Evolutionary conservation across 2,113 vertebrate genomes (phyloP), one percentile per base, ranked within the genome.

Genomic region (Plotosus lineatus): DNA sequence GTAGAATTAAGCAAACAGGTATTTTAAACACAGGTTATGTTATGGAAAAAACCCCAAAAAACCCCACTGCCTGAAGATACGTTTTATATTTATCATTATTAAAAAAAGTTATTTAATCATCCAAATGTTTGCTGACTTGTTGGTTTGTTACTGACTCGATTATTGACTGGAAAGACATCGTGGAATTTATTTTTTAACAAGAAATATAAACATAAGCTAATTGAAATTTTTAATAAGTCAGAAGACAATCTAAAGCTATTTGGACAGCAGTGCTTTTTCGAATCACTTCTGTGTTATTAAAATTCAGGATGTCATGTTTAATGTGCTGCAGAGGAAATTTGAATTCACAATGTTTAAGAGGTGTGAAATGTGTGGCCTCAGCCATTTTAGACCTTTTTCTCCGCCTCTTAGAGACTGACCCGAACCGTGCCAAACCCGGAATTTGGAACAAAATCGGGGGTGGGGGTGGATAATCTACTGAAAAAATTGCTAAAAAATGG

Each of bases 291-390:
- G n/a, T n/a, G 23, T 44, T 69, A 26, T 90, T 89, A 77, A 77
- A 91, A 90, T 86, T 50, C 17, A 50, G 86, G 89, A 87, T 89
- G 90, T 90, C 85, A 86, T 89, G 90, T 89, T 88, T 87, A 89
- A 89, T 86, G 85, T 87, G 77, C 89, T 83, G 87, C 86, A 87
- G 89, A 92, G 91, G 91, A 92, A 92, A 92, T 93, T 90, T 91
- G 85, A 91, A 91, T 89, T 92, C 90, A 87, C 86, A 90, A 89
- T 83, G 83, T 61, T 80, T 90, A 87, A 88, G 88, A 90, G 88
- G 90, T 93, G 92, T 93, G 90, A 92, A 92, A 92, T 90, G 89
- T 91, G 87, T 87, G 89, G 85, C 80, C 88, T 82, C 88, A 89
- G 91, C 90, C 92, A 91, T 92, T 92, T 75, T 90, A 85, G 89